Percentiles rank a stretch among this genome's conserved stretches.
Conservation (phyloP, 1,140 invertebrate species). For the Dinoponera quadriceps region DNA sequence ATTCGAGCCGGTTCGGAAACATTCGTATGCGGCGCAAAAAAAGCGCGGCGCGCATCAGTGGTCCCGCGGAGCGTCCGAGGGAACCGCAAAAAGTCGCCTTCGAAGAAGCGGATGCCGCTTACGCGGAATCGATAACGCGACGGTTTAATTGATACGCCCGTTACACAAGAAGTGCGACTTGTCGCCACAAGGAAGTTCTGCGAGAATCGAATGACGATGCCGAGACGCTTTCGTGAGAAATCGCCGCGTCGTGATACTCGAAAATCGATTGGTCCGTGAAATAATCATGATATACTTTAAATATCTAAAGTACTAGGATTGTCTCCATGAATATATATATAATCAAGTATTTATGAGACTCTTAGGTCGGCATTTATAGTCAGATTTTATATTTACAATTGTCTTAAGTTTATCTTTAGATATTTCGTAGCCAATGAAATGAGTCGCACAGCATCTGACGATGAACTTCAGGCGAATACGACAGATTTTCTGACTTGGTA, state of each 20-base stretch:
- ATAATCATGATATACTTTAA: neutral
- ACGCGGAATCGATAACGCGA: slow-evolving; percentile 24
- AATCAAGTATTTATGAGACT: no score
- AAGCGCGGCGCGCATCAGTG: neutral
- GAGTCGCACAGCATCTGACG: no score
- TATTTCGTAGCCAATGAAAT: no score
- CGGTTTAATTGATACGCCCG: slow-evolving; percentile 17
- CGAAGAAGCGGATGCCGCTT: slow-evolving; percentile 14
- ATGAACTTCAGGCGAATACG: no score
- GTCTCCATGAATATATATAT: no score
- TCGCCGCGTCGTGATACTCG: neutral
- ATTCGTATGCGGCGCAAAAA: slow-evolving; percentile 31
- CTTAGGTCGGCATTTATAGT: no score
- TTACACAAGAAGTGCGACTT: slow-evolving; percentile 1
- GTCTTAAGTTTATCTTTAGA: no score
- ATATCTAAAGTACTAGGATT: no score
- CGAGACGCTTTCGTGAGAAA: neutral
- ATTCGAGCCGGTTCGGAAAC: slow-evolving; percentile 38
- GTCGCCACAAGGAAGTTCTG: neutral
- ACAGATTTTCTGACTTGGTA: no score
- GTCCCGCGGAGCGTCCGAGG: neutral
- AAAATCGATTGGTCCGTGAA: neutral
- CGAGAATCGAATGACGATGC: no score
- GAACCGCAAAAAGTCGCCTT: slow-evolving; percentile 18
- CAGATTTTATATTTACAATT: no score